Conservation (phyloP, 2,113 vertebrate genomes). For the Cathartes aura region DNA sequence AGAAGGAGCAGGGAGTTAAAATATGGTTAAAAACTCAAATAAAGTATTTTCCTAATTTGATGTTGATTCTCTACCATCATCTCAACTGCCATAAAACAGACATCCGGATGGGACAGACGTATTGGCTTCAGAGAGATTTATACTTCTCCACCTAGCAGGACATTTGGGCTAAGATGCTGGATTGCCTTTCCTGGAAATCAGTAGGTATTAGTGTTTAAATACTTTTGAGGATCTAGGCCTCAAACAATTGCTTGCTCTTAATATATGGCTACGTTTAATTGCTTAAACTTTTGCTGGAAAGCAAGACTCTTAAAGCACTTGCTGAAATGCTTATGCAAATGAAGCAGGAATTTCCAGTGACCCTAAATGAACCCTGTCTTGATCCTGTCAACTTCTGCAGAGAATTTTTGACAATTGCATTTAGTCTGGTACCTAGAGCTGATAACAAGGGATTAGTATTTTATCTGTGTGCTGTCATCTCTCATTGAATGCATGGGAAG, state of each 20-base stretch:
- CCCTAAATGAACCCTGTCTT: constrained; percentile 10
- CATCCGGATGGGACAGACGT: neutral
- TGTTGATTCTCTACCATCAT: neutral
- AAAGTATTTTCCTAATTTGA: neutral
- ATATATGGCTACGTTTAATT: neutral
- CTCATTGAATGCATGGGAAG: constrained; percentile 23
- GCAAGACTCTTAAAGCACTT: neutral
- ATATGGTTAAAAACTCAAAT: neutral
- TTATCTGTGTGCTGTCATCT: constrained; percentile 41
- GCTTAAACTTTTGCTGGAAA: neutral
- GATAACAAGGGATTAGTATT: constrained; percentile 46
- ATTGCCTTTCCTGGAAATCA: neutral
- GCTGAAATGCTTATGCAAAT: constrained; percentile 16
- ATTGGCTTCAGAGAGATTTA: neutral
- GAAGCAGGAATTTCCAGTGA: constrained; percentile 8
- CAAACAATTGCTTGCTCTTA: neutral
- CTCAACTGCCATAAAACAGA: neutral
- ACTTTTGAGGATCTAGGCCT: neutral
- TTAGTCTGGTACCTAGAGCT: neutral
- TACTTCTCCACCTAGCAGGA: neutral
- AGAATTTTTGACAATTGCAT: constrained; percentile 27
- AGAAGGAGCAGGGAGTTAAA: neutral
- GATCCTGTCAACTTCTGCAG: constrained; percentile 2
- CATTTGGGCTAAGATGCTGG: neutral
- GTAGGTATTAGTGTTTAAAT: neutral